Conservation (phyloP, 2,113 vertebrate species). For the Junco hyemalis region DNA sequence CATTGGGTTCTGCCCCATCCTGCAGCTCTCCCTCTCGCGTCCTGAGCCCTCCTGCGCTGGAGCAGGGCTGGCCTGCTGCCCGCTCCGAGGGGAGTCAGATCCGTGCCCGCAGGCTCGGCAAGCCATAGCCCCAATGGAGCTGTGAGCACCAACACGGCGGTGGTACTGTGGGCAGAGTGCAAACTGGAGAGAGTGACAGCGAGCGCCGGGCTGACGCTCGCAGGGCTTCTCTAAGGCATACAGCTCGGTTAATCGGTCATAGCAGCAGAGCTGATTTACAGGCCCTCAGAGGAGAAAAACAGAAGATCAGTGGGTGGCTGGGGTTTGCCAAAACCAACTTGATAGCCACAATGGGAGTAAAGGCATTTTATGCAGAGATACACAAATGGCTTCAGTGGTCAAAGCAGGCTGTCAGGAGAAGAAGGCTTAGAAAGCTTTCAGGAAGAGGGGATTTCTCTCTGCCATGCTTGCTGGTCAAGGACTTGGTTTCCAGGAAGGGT, state of each 20-base stretch:
- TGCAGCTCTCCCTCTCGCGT: background rate
- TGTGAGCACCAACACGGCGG: accelerated
- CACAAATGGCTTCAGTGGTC: background rate
- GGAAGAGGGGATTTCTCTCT: background rate
- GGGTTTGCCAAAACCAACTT: slow-evolving; percentile 11
- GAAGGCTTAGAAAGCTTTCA: background rate
- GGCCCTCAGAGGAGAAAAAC: background rate
- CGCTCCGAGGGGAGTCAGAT: background rate
- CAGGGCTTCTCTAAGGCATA: background rate
- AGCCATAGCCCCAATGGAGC: background rate
- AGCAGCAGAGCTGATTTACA: background rate
- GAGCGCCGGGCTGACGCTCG: accelerated
- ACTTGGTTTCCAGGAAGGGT: background rate
- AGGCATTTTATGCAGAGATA: background rate
- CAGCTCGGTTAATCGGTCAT: background rate
- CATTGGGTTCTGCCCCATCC: background rate
- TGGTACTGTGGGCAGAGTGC: background rate
- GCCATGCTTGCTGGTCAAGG: background rate
- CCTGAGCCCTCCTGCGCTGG: background rate
- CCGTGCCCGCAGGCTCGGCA: background rate
- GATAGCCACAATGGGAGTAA: background rate
- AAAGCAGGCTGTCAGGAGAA: background rate
- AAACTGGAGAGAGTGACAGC: background rate
- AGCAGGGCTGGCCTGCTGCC: background rate
- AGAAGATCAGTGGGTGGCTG: background rate